A percentile compares a stretch with the other conserved stretches of the same genome.
Evolutionary conservation across 2,113 vertebrate genomes (phyloP).

Genomic region (Laticauda colubrina): DNA sequence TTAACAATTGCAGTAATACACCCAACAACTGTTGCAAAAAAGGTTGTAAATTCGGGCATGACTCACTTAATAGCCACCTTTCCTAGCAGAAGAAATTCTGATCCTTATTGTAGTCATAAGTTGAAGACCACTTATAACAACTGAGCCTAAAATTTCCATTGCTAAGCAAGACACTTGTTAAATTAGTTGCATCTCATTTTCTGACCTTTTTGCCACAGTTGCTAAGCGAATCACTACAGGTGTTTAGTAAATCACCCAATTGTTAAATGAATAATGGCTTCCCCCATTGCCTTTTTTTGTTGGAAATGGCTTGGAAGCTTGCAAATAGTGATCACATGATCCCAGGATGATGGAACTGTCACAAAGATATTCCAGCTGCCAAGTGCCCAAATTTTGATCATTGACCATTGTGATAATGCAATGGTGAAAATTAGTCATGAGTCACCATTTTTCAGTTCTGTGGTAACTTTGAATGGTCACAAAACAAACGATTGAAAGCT

Average conservation of each 20-base stretch:
- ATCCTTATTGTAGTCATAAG: neutral
- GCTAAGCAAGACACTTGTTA: neutral
- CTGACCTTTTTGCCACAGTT: neutral
- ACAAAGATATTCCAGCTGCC: neutral
- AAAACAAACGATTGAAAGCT: neutral
- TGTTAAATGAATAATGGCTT: neutral
- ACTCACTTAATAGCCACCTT: neutral
- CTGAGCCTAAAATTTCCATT: neutral
- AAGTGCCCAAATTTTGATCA: neutral
- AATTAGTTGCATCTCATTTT: neutral
- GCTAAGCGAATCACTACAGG: neutral
- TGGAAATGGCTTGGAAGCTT: neutral
- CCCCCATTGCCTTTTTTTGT: neutral
- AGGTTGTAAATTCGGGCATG: neutral
- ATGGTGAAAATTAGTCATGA: neutral
- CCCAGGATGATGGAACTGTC: neutral
- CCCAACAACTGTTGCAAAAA: neutral
- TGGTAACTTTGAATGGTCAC: neutral
- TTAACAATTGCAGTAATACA: neutral
- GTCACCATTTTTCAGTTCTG: neutral
- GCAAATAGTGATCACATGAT: neutral
- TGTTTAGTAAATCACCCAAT: neutral
- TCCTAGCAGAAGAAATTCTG: neutral
- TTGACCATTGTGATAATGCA: neutral
- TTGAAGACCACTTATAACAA: neutral